Evolutionary conservation across 2,797 vertebrate genomes (phyloP), one percentile per base, ranked within the genome.

Genomic region (Pagetopsis macropterus): DNA sequence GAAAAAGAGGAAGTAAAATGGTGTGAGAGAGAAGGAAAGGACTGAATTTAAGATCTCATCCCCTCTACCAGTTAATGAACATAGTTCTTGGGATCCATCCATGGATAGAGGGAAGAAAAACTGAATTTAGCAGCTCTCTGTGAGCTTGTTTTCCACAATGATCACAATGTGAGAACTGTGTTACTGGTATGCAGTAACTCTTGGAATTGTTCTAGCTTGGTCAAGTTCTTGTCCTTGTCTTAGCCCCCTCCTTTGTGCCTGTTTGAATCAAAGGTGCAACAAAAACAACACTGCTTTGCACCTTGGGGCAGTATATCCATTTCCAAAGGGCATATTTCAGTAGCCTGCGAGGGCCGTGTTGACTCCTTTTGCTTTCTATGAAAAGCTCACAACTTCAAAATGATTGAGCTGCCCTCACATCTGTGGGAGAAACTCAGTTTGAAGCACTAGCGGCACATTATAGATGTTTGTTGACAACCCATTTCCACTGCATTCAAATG

Each of bases 251-350:
- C 50, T 80, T 37, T 75, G 55, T 67, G 77, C 40, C 57, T 58
- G 56, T 81, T 75, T 67, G 56, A 86, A 73, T 86, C 72, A 73
- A 71, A 68, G 49, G 33, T 71, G 56, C 59, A 81, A 78, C 71
- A 61, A 84, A 81, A 87, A 74, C 68, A 81, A 62, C 44, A 50
- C 41, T 55, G 59, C 60, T 70, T 48, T 75, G 50, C 65, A 79
- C 85, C 82, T 60, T 70, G 46, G 79, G 82, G 80, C 75, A 67
- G 77, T 87, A 72, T 73, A 62, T 73, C 49, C 65, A 69, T 57
- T 74, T 84, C 81, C 72, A 87, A 87, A 89, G 76, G 76, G 83
- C 79, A 86, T 84, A 83, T 79, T 86, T 86, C 69, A 86, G 74
- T 74, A 74, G 78, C 65, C 70, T 66, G 55, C 40, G 52, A 69